Conservation (phyloP, 2,113 vertebrate species). For the Lamprotornis superbus region DNA sequence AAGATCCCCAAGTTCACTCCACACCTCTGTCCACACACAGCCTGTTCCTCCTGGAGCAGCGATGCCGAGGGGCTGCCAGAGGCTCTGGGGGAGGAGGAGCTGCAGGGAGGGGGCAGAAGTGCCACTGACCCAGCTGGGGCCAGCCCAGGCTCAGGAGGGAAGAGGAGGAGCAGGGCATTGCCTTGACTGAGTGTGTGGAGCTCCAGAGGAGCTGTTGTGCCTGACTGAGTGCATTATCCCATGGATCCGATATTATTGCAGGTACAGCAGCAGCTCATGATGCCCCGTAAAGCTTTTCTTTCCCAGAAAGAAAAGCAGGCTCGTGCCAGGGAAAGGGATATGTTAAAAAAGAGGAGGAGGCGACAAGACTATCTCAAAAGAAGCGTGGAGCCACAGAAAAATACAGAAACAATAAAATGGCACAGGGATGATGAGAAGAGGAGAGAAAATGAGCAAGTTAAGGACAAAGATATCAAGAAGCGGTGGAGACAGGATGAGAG, state of each 20-base stretch:
- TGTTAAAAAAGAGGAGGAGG: conserved; percentile 71
- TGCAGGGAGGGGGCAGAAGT: background rate
- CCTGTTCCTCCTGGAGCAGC: background rate
- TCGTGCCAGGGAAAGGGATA: conserved; percentile 70
- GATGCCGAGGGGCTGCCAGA: background rate
- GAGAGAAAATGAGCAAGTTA: conserved; percentile 71
- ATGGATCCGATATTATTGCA: conserved; percentile 62
- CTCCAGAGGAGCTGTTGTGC: background rate
- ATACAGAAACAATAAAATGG: conserved; percentile 65
- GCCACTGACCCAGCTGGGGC: background rate
- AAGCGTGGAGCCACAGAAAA: conserved; percentile 67
- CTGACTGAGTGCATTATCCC: conserved; percentile 33
- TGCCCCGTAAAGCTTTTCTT: conserved; percentile 72
- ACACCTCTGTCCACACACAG: background rate
- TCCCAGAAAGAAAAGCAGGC: conserved; percentile 72
- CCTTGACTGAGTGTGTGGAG: background rate
- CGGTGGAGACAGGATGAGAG: conserved; percentile 69
- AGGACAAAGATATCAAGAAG: conserved; percentile 70
- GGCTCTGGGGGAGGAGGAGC: background rate
- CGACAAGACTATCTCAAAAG: conserved; percentile 71
- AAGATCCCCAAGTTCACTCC: background rate
- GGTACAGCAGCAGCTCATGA: conserved; percentile 70
- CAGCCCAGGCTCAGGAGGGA: background rate
- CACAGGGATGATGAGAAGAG: conserved; percentile 70
- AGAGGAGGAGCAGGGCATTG: background rate